A percentile compares a stretch with the other conserved stretches of the same genome.
Conservation (phyloP, 2,113 vertebrate species). For the Stegastes partitus region DNA sequence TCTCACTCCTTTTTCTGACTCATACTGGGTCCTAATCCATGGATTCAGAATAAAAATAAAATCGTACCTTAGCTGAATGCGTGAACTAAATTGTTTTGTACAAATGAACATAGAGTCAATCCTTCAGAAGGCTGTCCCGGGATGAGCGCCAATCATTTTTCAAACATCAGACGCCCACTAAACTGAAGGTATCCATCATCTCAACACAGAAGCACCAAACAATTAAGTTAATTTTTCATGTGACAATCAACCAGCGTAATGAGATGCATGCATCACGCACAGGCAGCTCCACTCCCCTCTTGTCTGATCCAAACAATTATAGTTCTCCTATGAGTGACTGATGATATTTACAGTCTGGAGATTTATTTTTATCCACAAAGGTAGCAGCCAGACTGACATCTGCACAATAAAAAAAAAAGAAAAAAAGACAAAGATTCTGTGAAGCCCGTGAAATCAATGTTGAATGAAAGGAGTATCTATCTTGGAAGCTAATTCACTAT, state of each 20-base stretch:
- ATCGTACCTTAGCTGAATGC: not conserved
- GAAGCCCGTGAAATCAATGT: constrained; percentile 5
- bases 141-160: not conserved
- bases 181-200: constrained; percentile 15
- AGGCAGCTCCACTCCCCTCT: constrained; percentile 25
- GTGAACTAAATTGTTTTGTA: not conserved
- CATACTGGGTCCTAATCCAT: not conserved
- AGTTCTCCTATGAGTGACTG: constrained; percentile 47
- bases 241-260: constrained; percentile 36
- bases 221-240: constrained; percentile 22
- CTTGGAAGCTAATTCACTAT: not conserved
- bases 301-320: constrained; percentile 43
- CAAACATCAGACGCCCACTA: not conserved
- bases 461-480: constrained; percentile 11
- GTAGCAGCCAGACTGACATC: constrained; percentile 38
- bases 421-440: not conserved
- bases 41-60: not conserved
- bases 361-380: constrained; percentile 48
- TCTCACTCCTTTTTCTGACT: not conserved
- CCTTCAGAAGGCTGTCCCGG: not conserved
- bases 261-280: constrained; percentile 31
- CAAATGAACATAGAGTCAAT: not conserved
- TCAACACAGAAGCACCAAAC: not conserved
- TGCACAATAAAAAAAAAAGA: constrained; percentile 15
- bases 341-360: constrained; percentile 59